phyloP scores from a whole-genome alignment of 2,113 vertebrate species.

The Tichodroma muraria region DNA sequence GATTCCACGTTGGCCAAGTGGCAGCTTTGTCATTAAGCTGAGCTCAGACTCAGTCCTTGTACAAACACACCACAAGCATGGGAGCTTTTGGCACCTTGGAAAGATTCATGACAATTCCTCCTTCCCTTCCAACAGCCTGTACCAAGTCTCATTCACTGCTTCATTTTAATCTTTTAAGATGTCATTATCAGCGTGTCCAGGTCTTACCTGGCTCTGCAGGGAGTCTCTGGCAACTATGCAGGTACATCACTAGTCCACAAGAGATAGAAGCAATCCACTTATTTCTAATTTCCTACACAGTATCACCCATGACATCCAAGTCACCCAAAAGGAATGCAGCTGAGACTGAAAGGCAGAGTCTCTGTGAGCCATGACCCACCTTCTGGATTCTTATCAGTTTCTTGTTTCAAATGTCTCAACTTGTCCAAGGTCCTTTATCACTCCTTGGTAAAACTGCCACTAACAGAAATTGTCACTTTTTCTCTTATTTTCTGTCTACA shows the following conservation, averaged over 20 bases:
- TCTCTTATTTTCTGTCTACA: background rate
- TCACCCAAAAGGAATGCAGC: background rate
- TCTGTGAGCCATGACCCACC: background rate
- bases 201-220: background rate
- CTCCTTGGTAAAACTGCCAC: background rate
- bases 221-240: background rate
- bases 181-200: background rate
- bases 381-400: background rate
- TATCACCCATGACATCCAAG: background rate
- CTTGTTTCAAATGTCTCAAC: background rate
- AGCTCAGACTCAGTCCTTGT: background rate
- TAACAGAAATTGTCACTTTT: background rate
- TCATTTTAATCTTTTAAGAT: background rate
- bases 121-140: background rate
- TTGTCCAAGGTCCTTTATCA: background rate
- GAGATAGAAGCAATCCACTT: background rate
- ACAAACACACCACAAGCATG: background rate
- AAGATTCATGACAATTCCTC: background rate
- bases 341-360: background rate
- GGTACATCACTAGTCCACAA: background rate
- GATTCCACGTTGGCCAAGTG: background rate
- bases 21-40: background rate
- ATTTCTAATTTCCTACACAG: background rate
- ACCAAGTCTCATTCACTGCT: background rate
- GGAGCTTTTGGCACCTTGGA: background rate